Base-by-base conservation (phyloP, 1,140 invertebrate species). In the Camponotus pennsylvanicus region DNA sequence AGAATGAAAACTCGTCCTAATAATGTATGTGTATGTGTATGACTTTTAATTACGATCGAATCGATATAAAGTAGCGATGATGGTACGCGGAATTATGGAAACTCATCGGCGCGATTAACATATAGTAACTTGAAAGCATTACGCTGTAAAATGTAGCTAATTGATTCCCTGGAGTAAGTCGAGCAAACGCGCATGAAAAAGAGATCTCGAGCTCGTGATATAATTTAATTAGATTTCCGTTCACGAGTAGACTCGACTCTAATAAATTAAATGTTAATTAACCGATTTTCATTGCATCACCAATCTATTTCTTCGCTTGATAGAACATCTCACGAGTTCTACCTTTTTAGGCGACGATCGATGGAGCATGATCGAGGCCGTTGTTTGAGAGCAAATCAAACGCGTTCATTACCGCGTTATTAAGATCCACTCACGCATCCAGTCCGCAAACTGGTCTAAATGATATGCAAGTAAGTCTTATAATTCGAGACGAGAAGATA, bases 391-490 rank as follows among this genome's bases (percentile, higher is more conserved):
- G 55, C 13, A 13, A 45, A 82, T 27, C 27, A 27, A 83, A 75
- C 21, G 69, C 79, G 42, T 42, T 73, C 67, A 83, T 83, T 83
- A 83, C 55, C 55, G 79, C 79, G 57, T 73, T 75, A 83, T 83
- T 83, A 75, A 83, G 32, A 83, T 8, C 13, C 69, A 18, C 55
- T 73, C 69, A 37, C 79, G 69, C 42, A 75, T 49, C 40, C 79
- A 82, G 55, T 61, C 27, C 40, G n/a, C 42, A 67, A 73, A 27
- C 79, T 73, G 55, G 79, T 83, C 27, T 40, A 83, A 83, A 73
- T 70, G 79, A 83, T 83, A 83, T 63, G 79, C 69, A 83, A 83
- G 73, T 83, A 73, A 73, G 79, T 73, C 52, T 82, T 49, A 37
- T 37, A 55, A 27, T 27, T 34, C 79, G 57, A 52, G 49, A 83